phyloP scores from a whole-genome alignment of 2,888 invertebrate species.

The Aradus depressus region DNA sequence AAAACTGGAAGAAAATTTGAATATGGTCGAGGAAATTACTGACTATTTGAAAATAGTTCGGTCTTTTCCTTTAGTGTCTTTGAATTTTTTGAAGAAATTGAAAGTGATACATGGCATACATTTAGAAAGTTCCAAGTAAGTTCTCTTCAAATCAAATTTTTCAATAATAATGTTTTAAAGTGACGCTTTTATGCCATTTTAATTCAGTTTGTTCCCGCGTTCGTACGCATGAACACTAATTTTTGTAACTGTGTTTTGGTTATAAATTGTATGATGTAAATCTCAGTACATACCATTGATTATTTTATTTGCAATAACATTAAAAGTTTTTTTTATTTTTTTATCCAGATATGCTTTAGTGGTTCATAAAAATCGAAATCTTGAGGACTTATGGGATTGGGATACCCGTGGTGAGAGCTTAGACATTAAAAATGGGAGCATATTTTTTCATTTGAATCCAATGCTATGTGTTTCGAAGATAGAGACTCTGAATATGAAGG shows the following conservation, averaged over 20 bases:
- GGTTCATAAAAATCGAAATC: conserved; percentile 62
- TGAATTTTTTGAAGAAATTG: conserved; percentile 72
- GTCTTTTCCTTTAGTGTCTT: conserved; percentile 69
- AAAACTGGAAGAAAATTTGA: conserved; percentile 65
- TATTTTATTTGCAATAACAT: no score
- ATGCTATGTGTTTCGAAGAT: conserved; percentile 76
- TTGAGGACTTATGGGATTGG: conserved; percentile 61
- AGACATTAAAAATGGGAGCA: conserved; percentile 51
- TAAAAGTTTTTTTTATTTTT: neutral
- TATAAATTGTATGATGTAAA: no score
- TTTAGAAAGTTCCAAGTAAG: conserved; percentile 40
- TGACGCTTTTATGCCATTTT: no score
- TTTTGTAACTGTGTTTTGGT: no score
- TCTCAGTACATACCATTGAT: no score
- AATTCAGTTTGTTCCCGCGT: no score
- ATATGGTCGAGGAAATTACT: conserved; percentile 69
- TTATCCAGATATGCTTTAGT: conserved; percentile 49
- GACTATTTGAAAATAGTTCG: conserved; percentile 75
- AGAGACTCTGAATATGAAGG: conserved; percentile 48
- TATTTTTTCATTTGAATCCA: conserved; percentile 87
- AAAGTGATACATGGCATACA: conserved; percentile 51
- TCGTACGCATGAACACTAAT: no score
- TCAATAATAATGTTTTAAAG: no score
- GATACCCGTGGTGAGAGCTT: conserved; percentile 38
- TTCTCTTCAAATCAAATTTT: no score